Evolutionary conservation across 2,797 vertebrate genomes (phyloP).

Genomic region (Rhabdophis nuchalis): DNA sequence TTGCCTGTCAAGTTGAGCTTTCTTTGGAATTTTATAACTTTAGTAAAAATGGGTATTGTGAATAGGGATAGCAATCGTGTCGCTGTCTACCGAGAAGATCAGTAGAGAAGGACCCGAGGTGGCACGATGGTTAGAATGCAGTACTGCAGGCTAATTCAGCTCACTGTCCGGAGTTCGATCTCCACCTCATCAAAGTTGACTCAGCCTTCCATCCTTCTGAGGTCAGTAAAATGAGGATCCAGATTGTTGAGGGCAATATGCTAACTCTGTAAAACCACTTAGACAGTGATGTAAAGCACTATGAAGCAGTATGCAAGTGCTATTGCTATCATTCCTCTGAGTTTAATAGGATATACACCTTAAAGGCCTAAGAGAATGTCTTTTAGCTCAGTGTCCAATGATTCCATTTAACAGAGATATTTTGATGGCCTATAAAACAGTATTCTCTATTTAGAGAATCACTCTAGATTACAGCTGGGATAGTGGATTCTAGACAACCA

Average conservation of each 20-base stretch:
- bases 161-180: not conserved
- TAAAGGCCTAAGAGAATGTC: not conserved
- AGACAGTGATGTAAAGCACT: not conserved
- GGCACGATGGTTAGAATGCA: not conserved
- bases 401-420: not conserved
- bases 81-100: not conserved
- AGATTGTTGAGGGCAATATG: not conserved
- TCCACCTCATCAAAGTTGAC: not conserved
- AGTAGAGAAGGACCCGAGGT: not conserved
- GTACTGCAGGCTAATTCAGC: not conserved
- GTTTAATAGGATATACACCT: not conserved
- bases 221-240: not conserved
- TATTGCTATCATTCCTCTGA: not conserved
- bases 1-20: not conserved
- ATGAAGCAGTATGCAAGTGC: not conserved
- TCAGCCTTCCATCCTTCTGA: not conserved
- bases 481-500: not conserved
- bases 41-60: not conserved
- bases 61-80: not conserved
- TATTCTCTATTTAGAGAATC: not conserved
- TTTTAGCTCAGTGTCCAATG: not conserved
- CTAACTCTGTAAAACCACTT: not conserved
- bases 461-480: not conserved
- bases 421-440: not conserved
- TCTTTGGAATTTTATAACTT: not conserved